Conservation (phyloP, 2,888 invertebrate genomes). For the Macropis europaea region DNA sequence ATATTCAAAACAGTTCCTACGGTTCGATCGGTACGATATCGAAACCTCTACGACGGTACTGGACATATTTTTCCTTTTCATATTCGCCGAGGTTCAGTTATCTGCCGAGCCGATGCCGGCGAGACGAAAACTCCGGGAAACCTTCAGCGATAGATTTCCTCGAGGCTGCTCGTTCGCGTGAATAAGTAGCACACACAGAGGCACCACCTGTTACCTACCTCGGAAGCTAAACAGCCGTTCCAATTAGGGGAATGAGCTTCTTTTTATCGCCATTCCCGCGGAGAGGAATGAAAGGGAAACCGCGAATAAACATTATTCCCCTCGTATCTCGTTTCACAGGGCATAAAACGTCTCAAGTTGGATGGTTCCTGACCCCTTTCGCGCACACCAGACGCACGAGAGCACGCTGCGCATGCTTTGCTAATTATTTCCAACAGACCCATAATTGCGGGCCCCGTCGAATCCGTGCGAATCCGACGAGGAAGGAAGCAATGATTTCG, state of each 20-base stretch:
- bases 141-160: slow-evolving; percentile 35
- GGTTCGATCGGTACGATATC: background rate
- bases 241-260: slow-evolving; percentile 63
- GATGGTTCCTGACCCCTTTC: slow-evolving; percentile 40
- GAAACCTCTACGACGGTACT: background rate
- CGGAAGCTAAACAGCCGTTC: slow-evolving; percentile 58
- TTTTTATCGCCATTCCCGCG: slow-evolving; percentile 55
- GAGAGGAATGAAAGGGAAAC: slow-evolving; percentile 54
- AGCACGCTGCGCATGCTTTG: slow-evolving; percentile 1
- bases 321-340: slow-evolving; percentile 43
- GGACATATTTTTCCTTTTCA: slow-evolving; percentile 8
- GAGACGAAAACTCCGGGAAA: background rate
- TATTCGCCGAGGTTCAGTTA: background rate
- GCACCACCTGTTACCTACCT: slow-evolving; percentile 66
- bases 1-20: slow-evolving; percentile 5
- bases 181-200: slow-evolving; percentile 48
- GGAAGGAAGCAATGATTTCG: background rate
- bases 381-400: background rate
- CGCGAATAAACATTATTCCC: slow-evolving; percentile 57
- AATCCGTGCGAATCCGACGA: background rate
- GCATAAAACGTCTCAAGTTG: slow-evolving; percentile 35
- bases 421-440: slow-evolving; percentile 17
- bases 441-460: slow-evolving; percentile 2
- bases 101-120: background rate
- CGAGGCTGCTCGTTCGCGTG: slow-evolving; percentile 13